A percentile compares a stretch with the other conserved stretches of the same genome.
These are phyloP conservation scores for Atractosteus spatula DNA, from an alignment of 2,113 vertebrate genomes.

Conservation along the genomic window DNA sequence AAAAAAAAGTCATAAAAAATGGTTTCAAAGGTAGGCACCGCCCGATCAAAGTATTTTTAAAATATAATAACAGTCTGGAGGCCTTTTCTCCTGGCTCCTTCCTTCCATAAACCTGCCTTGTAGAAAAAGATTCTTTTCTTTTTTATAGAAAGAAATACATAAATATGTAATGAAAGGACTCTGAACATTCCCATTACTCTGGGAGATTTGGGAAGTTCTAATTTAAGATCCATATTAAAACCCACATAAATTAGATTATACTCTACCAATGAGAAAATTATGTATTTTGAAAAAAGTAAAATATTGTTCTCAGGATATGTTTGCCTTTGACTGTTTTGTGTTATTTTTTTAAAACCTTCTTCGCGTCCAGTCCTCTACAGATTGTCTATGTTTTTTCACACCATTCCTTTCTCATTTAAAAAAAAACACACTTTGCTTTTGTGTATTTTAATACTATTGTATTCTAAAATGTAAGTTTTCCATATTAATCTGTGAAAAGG, in stretches of 20 bases:
- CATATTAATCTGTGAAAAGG: too few relatives aligned
- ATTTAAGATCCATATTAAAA: constrained; percentile 26
- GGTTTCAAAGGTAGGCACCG: constrained; percentile 7
- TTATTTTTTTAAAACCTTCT: too few relatives aligned
- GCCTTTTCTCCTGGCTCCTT: constrained; percentile 1
- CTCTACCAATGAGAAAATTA: constrained; percentile 12
- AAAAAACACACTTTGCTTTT: too few relatives aligned
- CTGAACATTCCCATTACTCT: constrained; percentile 20
- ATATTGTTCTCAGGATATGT: background rate
- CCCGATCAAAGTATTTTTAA: constrained; percentile 14
- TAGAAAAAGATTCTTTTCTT: constrained; percentile 1
- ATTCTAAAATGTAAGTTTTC: too few relatives aligned
- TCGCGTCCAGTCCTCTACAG: too few relatives aligned
- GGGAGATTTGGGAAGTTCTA: constrained; percentile 22
- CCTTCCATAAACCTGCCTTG: constrained; percentile 12
- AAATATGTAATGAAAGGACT: constrained; percentile 26
- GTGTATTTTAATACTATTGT: too few relatives aligned
- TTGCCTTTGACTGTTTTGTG: too few relatives aligned
- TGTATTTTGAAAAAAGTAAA: constrained; percentile 13
- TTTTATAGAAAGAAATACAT: constrained; percentile 24
- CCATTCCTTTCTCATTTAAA: too few relatives aligned
- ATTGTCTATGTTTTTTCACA: too few relatives aligned
- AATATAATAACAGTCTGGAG: constrained; percentile 15
- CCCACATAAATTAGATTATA: constrained; percentile 16
- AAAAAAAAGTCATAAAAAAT: constrained; percentile 11